These are phyloP conservation scores for Liopterus haemorrhoidalis DNA, from an alignment of 2,888 invertebrate species.

Conservation along the genomic window DNA sequence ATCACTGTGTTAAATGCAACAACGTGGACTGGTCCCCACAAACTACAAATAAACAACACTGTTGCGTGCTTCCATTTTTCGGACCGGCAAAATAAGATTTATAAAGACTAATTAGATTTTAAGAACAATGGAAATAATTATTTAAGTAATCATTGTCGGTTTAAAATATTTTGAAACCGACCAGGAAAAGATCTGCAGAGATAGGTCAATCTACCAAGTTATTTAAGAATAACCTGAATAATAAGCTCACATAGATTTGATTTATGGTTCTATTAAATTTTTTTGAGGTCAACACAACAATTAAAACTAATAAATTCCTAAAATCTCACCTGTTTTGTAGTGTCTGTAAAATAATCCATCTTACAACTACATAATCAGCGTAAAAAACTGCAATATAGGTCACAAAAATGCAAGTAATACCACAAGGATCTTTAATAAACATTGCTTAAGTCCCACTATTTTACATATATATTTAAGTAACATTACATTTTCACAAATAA, in stretches of 20 bases:
- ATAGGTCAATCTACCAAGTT: too few relatives aligned
- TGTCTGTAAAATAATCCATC: conserved; percentile 75
- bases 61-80: conserved; percentile 1
- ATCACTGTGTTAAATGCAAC: conserved; percentile 73
- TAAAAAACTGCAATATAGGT: conserved; percentile 77
- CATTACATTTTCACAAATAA: too few relatives aligned
- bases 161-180: too few relatives aligned
- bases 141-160: conserved; percentile 8
- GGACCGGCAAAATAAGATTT: conserved; percentile 9
- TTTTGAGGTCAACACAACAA: background rate
- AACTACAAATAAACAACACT: conserved; percentile 48
- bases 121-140: too few relatives aligned
- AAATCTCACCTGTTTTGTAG: conserved; percentile 68
- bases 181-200: too few relatives aligned
- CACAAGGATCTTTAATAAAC: conserved; percentile 78
- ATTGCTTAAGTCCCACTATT: too few relatives aligned
- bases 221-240: too few relatives aligned
- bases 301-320: background rate
- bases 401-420: conserved; percentile 71
- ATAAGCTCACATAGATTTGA: too few relatives aligned
- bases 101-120: too few relatives aligned
- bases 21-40: conserved; percentile 78
- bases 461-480: too few relatives aligned
- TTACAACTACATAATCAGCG: conserved; percentile 80
- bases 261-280: too few relatives aligned